These are phyloP conservation scores for Aegypius monachus DNA, from an alignment of 2,113 vertebrate genomes.

Conservation along the genomic window DNA sequence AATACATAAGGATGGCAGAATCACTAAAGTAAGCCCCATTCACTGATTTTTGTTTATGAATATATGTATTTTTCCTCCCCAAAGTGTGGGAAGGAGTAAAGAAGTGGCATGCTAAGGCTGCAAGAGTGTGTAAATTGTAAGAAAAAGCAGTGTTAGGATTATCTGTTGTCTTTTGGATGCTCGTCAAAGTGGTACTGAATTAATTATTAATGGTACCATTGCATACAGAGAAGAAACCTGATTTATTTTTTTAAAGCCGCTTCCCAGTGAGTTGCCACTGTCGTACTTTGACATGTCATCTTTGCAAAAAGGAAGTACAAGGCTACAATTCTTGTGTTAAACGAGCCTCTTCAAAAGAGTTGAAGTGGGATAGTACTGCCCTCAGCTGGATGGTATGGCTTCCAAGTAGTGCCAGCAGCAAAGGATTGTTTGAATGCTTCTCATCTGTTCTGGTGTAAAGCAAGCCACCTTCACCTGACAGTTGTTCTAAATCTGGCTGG, in stretches of 20 bases:
- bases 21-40: conserved; percentile 88
- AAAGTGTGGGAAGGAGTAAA: not conserved
- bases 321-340: not conserved
- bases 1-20: conserved; percentile 92
- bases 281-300: not conserved
- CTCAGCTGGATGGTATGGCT: not conserved
- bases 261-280: not conserved
- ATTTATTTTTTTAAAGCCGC: not conserved
- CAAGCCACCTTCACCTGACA: not conserved
- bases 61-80: not conserved
- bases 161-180: not conserved
- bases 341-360: not conserved
- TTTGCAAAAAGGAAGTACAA: not conserved
- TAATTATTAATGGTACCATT: not conserved
- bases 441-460: not conserved
- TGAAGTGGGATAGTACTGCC: not conserved
- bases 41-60: not conserved
- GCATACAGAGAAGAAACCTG: not conserved
- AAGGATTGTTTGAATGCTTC: not conserved
- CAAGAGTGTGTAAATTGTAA: not conserved
- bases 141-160: not conserved
- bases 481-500: not conserved
- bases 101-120: not conserved
- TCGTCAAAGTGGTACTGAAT: not conserved
- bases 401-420: not conserved